Evolutionary conservation across 1,140 invertebrate species (phyloP).

Genomic region (Procambarus virginalis): DNA sequence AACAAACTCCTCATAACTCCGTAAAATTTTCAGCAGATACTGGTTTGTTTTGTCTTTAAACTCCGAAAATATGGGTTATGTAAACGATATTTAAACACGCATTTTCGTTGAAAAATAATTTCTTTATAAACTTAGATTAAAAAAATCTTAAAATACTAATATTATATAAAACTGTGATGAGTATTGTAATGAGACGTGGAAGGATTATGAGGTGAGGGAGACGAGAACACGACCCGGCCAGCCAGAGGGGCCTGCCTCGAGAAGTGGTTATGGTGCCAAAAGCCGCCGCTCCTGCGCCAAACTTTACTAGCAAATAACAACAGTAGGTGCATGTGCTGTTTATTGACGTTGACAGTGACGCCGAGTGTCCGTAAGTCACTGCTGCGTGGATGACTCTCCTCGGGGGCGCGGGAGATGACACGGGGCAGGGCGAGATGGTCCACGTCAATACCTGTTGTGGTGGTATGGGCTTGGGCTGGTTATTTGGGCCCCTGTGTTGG

Average conservation of each 20-base stretch:
- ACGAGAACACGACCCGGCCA: not conserved
- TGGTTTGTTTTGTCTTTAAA: not conserved
- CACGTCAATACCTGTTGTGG: not conserved
- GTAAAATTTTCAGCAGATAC: no score
- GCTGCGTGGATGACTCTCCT: not conserved
- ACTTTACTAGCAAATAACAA: not conserved
- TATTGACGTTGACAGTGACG: not conserved
- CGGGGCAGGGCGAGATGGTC: not conserved
- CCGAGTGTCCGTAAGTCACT: not conserved
- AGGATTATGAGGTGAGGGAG: no score
- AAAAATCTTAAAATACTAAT: not conserved
- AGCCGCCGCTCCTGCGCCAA: not conserved
- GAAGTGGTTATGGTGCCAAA: constrained; percentile 11
- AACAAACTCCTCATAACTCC: no score
- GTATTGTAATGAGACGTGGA: no score
- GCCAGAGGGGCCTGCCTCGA: not conserved
- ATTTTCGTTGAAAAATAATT: no score
- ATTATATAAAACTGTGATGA: no score
- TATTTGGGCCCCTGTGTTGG: no score
- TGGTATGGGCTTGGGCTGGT: not conserved
- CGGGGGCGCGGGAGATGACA: not conserved
- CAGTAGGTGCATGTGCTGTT: not conserved
- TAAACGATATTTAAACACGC: not conserved
- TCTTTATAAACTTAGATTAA: not conserved
- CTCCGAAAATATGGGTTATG: not conserved